These are phyloP conservation scores for Megaleporinus macrocephalus DNA, from an alignment of 2,113 vertebrate species.

Conservation along the genomic window DNA sequence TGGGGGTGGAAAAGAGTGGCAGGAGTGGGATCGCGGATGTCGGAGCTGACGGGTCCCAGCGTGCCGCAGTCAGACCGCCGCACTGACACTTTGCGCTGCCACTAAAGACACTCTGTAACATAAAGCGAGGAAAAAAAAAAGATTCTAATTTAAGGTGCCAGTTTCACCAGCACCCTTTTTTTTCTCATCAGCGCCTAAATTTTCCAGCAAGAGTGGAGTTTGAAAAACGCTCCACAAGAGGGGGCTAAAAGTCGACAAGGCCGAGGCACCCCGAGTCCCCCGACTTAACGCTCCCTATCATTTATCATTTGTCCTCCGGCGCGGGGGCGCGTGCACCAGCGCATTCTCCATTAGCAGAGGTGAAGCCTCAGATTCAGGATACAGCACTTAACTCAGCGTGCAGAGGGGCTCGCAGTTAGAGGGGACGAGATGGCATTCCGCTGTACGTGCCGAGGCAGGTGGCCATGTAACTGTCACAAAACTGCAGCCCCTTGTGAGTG, in stretches of 20 bases:
- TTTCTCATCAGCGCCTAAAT: neutral
- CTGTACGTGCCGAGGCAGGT: constrained; percentile 22
- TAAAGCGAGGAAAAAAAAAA: neutral
- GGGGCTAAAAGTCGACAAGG: constrained; percentile 40
- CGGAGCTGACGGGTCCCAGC: neutral
- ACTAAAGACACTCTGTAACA: constrained; percentile 22
- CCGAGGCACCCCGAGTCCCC: neutral
- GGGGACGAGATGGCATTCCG: constrained; percentile 42
- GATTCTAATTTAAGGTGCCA: constrained; percentile 13
- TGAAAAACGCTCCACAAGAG: constrained; percentile 51
- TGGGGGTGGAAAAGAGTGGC: neutral
- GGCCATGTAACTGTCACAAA: neutral
- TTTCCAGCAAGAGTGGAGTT: neutral
- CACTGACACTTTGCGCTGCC: constrained; percentile 19
- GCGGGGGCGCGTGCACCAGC: constrained; percentile 9
- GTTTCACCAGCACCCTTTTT: neutral
- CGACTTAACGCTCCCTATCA: constrained; percentile 12
- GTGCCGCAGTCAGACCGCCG: constrained; percentile 2
- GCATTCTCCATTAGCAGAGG: constrained; percentile 49
- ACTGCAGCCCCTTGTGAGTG: neutral
- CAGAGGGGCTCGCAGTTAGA: neutral
- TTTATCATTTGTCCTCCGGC: constrained; percentile 46
- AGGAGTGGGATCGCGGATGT: neutral
- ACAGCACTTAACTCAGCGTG: constrained; percentile 24
- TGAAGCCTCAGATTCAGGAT: constrained; percentile 41